Conservation (phyloP, 2,113 vertebrate genomes). For the Polypterus senegalus region DNA sequence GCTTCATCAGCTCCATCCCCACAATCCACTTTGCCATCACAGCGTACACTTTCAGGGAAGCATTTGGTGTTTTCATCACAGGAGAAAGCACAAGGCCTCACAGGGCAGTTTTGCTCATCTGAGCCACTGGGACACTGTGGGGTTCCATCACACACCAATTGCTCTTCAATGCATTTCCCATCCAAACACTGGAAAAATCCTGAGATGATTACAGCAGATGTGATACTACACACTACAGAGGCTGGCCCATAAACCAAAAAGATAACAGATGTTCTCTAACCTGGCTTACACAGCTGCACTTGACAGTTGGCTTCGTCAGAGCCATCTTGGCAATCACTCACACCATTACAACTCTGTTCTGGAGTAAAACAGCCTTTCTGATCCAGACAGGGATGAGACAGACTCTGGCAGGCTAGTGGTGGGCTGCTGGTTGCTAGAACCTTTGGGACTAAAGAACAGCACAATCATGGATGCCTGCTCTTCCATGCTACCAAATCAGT, state of each 20-base stretch:
- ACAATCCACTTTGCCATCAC: conserved; percentile 41
- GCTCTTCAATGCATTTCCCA: conserved; percentile 42
- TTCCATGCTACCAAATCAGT: not conserved
- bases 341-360: conserved; percentile 51
- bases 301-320: conserved; percentile 61
- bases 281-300: not conserved
- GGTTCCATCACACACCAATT: conserved; percentile 58
- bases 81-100: conserved; percentile 29
- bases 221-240: no score
- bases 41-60: conserved; percentile 41
- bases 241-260: no score
- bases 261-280: no score
- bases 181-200: conserved; percentile 60
- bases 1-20: conserved; percentile 35
- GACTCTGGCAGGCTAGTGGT: no score
- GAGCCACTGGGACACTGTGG: conserved; percentile 63
- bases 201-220: conserved; percentile 15
- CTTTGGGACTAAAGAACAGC: conserved; percentile 18
- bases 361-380: conserved; percentile 36
- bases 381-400: conserved; percentile 36
- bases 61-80: conserved; percentile 36
- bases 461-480: not conserved
- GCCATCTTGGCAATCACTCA: conserved; percentile 51
- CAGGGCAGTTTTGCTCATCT: conserved; percentile 57
- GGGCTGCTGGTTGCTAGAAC: conserved; percentile 30